A percentile compares a stretch with the other conserved stretches of the same genome.
Conservation (phyloP, 2,888 invertebrate species). For the Stramonita haemastoma region DNA sequence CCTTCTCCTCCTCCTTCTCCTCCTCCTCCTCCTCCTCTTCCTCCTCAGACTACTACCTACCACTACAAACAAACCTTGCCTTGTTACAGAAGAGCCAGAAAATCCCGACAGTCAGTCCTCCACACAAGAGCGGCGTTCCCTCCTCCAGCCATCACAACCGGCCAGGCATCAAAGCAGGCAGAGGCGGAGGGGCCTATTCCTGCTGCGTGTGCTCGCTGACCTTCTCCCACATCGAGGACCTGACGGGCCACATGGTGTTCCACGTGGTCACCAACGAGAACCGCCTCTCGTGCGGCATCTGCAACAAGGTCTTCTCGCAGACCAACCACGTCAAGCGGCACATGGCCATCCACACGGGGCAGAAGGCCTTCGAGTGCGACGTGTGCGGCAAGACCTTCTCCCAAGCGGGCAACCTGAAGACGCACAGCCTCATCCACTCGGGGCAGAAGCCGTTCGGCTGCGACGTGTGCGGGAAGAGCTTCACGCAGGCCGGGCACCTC, state of each 20-base stretch:
- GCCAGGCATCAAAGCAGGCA: too few species aligned
- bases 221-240: background rate
- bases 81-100: background rate
- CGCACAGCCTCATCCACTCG: background rate
- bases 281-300: background rate
- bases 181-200: too few species aligned
- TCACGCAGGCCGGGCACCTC: background rate
- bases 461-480: background rate
- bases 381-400: background rate
- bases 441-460: background rate
- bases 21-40: too few species aligned
- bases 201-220: background rate
- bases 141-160: too few species aligned
- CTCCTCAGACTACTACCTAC: too few species aligned
- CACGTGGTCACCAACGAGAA: background rate
- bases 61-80: background rate
- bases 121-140: background rate
- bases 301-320: background rate
- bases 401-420: background rate
- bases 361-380: background rate
- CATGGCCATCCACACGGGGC: background rate
- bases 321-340: background rate
- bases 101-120: background rate
- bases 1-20: too few species aligned
- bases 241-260: background rate